Percentiles rank a stretch among this genome's conserved stretches.
Conservation (phyloP, 2,888 invertebrate species). For the Antheraea assamensis region DNA sequence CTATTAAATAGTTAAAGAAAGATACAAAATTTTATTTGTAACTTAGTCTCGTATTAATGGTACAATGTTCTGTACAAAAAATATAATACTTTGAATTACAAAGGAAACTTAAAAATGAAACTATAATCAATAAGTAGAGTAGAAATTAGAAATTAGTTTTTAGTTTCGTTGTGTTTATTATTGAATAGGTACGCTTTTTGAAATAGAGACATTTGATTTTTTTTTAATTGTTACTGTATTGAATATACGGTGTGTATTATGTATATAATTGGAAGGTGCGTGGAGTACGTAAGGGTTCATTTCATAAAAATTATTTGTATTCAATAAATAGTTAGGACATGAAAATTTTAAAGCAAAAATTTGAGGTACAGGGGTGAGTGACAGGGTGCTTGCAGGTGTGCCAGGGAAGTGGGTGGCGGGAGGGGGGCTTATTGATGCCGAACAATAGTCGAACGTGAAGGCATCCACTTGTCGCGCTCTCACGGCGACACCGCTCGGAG, state of each 20-base stretch:
- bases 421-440: slow-evolving; percentile 36
- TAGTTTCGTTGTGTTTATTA: too few species aligned
- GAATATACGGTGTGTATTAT: neutral
- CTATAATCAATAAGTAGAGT: neutral
- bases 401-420: slow-evolving; percentile 22
- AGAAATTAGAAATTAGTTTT: neutral
- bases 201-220: neutral
- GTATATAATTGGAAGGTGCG: neutral
- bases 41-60: neutral
- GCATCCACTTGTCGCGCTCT: slow-evolving; percentile 79
- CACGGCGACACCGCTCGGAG: slow-evolving; percentile 65
- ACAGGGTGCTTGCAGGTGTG: slow-evolving; percentile 30
- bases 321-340: neutral
- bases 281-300: neutral
- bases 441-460: slow-evolving; percentile 79
- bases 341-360: neutral
- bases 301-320: neutral
- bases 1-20: neutral
- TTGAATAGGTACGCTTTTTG: too few species aligned
- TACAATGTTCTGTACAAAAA: neutral
- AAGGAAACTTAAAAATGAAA: neutral
- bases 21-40: neutral
- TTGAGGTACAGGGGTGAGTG: slow-evolving; percentile 24
- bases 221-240: neutral
- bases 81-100: too few species aligned